Base-by-base conservation (phyloP, 2,113 vertebrate genomes). In the Recurvirostra avosetta region DNA sequence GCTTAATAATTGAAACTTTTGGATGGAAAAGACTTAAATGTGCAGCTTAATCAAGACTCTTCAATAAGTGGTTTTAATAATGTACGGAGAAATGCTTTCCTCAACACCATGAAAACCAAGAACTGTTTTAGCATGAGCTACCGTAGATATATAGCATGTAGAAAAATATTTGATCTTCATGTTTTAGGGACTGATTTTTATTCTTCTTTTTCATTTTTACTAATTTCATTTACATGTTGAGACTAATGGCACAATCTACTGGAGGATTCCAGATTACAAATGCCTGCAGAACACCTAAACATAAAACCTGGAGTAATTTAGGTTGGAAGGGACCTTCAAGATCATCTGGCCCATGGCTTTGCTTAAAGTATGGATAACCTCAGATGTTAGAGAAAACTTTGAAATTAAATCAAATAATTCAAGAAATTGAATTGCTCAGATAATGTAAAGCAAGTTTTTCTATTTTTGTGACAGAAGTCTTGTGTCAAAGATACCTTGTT, bases 211-310 rank as follows among this genome's bases (percentile, higher is more conserved):
- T 71, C 0, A 11, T 55, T 78, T 49, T 22, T 62, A 26, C 23
- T 63, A 16, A 38, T 87, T 67, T 32, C 3, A 53, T 70, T 62
- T 26, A 70, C 36, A 45, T 58, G 3, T 62, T 62, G 50, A 82
- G 15, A 41, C 19, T 66, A 63, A 71, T 34, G 13, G 2, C 5
- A 23, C 0, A 0, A 20, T 77, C 5, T 66, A 0, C 16, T 58
- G 45, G 30, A 50, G 38, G 25, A 49, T 61, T 90, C 16, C 18
- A 32, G 29, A 56, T 77, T 36, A 61, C 32, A 77, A 76, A 68
- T 74, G 21, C 6, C 76, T 76, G 16, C 29, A 62, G 34, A 90
- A 61, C 29, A 66, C 8, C 13, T 71, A 27, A 80, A 70, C 7
- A 3, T 47, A 70, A 66, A 90, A 58, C 4, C 3, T 66, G 70